Evolutionary conservation across 2,888 invertebrate genomes (phyloP).

Genomic region (Heliconius ethilla): DNA sequence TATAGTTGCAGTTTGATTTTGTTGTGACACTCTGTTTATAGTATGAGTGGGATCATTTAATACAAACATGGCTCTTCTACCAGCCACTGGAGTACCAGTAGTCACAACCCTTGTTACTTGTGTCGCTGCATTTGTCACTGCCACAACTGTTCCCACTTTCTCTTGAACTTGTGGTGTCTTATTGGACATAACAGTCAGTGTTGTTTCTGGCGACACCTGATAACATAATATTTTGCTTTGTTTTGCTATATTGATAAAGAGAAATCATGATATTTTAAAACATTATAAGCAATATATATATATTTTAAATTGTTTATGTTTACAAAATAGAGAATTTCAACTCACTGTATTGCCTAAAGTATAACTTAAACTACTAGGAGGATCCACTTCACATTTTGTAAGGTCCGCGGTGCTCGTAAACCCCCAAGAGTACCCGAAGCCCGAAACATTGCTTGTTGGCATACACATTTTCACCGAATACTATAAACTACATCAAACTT

Average conservation of each 20-base stretch:
- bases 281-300: neutral
- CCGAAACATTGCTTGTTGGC: conserved; percentile 80
- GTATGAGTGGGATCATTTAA: conserved; percentile 74
- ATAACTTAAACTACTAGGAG: conserved; percentile 77
- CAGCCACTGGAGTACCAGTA: conserved; percentile 65
- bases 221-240: conserved; percentile 37
- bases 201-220: conserved; percentile 79
- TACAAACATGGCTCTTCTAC: conserved; percentile 77
- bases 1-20: conserved; percentile 77
- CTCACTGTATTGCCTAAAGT: conserved; percentile 78
- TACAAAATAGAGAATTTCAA: conserved; percentile 29
- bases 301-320: neutral
- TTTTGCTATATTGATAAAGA: neutral
- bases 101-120: conserved; percentile 75
- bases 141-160: conserved; percentile 74
- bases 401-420: conserved; percentile 78
- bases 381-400: conserved; percentile 77
- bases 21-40: conserved; percentile 72
- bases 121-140: conserved; percentile 70
- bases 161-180: conserved; percentile 79
- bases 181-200: conserved; percentile 78
- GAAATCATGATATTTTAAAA: neutral
- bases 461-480: conserved; percentile 76
- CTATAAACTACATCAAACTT: conserved; percentile 63
- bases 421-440: conserved; percentile 80